These are phyloP conservation scores for Petromus typicus DNA, from an alignment of 2,113 vertebrate species.

Conservation along the genomic window DNA sequence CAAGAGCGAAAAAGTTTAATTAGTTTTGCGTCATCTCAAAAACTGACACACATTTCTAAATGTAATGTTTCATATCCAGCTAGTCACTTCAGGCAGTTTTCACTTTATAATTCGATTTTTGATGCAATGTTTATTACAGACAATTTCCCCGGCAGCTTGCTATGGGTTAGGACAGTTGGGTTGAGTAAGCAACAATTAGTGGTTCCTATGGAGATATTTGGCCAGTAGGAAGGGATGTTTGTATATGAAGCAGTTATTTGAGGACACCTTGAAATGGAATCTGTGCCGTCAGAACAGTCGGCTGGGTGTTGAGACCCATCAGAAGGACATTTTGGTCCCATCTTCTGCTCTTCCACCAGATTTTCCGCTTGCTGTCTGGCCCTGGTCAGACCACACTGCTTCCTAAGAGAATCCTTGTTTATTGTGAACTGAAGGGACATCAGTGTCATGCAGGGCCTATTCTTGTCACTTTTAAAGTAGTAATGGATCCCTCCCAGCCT, in stretches of 20 bases:
- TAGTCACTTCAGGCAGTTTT: neutral
- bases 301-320: neutral
- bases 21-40: neutral
- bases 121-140: neutral
- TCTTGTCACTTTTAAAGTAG: slow-evolving; percentile 6
- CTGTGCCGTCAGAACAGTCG: neutral
- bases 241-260: neutral
- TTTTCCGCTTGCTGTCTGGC: neutral
- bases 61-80: neutral
- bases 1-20: slow-evolving; percentile 13
- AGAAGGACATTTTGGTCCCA: neutral
- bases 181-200: neutral
- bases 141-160: neutral
- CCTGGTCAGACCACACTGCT: neutral
- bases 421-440: neutral
- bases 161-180: neutral
- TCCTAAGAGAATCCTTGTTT: neutral
- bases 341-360: neutral
- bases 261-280: neutral
- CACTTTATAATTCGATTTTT: slow-evolving; percentile 29
- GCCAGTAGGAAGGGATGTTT: neutral
- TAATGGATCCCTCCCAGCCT: neutral
- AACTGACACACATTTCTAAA: neutral
- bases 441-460: neutral
- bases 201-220: neutral